Evolutionary conservation across 2,113 vertebrate genomes (phyloP), one percentile per base, ranked within the genome.

Genomic region (Indicator indicator): DNA sequence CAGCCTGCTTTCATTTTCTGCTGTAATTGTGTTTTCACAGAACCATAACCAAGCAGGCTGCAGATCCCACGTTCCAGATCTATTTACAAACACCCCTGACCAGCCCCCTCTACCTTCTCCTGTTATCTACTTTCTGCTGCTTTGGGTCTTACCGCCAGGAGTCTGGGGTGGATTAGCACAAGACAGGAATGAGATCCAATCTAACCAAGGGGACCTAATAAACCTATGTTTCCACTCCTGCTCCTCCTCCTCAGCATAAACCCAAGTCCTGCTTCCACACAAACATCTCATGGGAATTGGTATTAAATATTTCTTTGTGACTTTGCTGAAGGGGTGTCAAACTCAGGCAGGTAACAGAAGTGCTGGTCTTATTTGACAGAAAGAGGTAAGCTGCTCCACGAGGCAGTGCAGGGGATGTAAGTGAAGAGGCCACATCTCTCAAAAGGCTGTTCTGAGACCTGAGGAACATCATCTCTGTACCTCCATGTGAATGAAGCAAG

Each of bases 1-100:
- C 78, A 75, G 69, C 81, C 82, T 95, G 94, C 96, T 97, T 97
- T 97, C 95, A 92, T 97, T 98, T 95, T 92, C 54, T 85, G 77
- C 89, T 48, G 73, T 79, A 93, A 94, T 82, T 50, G 79, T 69
- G 32, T 93, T 91, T 90, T 62, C 89, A 81, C 93, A 94, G 94
- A 97, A 94, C 90, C 93, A 93, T 94, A 96, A 91, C 87, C 83
- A 64, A 90, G 91, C 67, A 87, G 88, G 70, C 93, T 90, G 83
- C 91, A 73, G 94, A 88, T 91, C 92, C 94, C 86, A 94, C 84
- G 75, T 93, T 92, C 94, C 94, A 91, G 94, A 94, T 91, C 88
- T 96, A 97, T 97, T 94, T 95, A 96, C 91, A 89, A 94, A 94
- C 90, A 95, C 59, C 84, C 88, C 60, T 83, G 86, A 81, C 21